Base-by-base conservation (phyloP, 1,140 invertebrate species). In the Drosophila mauritiana region DNA sequence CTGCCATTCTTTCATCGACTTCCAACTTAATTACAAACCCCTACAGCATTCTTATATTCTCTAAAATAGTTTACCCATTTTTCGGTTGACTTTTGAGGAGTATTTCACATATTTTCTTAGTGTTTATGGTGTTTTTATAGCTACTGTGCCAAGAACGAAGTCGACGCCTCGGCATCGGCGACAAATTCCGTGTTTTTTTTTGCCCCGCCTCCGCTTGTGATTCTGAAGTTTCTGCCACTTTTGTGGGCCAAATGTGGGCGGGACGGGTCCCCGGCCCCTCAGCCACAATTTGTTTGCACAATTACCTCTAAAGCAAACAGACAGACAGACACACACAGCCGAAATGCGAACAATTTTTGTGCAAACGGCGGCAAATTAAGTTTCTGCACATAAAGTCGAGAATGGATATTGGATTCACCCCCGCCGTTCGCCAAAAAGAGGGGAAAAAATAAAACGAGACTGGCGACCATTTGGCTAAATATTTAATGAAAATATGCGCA, bases 401-500 rank as follows among this genome's bases (percentile, higher is more conserved):
- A 83, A 88, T 82, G 82, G 74, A 68, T 80, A 76, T 77, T 77
- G 73, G 42, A 67, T 63, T 45, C 59, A 25, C 48, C 27, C 42
- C 17, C 36, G 25, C 37, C 39, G 20, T 34, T 55, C 22, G 8
- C 42, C 40, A 31, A 12, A 3, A 17, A 22, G 7, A 17, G 48
- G 17, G 15, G 4, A 31, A 17, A 22, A 34, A 31, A 12, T 11
- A 11, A 12, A 73, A 56, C 42, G 25, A 65, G 67, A 52, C 57
- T 73, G 77, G 62, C 68, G 69, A 69, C 78, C 79, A 88, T 88
- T 86, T 88, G 67, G 75, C 67, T 86, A 83, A 88, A 86, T 86
- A 86, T 88, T 86, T 86, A 83, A 86, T 86, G 84, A 88, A 86
- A 88, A 83, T 88, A 88, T 86, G 83, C 78, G 82, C 76, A 61